A percentile compares a stretch with the other conserved stretches of the same genome.
phyloP scores from a whole-genome alignment of 2,888 invertebrate species.

The Barypeithes pellucidus region DNA sequence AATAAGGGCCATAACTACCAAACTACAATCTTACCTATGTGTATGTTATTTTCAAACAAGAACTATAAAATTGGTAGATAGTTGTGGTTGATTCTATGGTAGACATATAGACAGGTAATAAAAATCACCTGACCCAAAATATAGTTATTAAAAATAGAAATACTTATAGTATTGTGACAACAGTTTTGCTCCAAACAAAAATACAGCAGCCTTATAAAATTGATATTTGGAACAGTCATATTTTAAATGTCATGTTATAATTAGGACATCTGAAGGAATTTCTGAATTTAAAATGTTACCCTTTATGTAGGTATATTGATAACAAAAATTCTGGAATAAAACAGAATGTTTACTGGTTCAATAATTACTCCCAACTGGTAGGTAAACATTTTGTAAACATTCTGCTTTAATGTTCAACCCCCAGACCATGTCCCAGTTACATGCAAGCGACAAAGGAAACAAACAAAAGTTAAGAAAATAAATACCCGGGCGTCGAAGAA shows the following conservation, averaged over 20 bases:
- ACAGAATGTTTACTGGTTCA: conserved; percentile 18
- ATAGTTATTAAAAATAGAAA: conserved; percentile 21
- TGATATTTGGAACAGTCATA: conserved; percentile 35
- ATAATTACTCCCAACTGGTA: conserved; percentile 20
- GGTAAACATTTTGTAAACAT: conserved; percentile 44
- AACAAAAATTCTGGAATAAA: conserved; percentile 1
- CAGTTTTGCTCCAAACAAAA: conserved; percentile 26
- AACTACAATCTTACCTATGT: too few relatives aligned
- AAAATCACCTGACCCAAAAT: conserved; percentile 26
- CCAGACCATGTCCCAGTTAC: conserved; percentile 52
- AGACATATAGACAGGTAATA: not conserved
- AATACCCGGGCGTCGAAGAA: conserved; percentile 68
- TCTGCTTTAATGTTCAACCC: conserved; percentile 20
- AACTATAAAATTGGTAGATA: conserved; percentile 10
- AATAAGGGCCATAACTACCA: too few relatives aligned
- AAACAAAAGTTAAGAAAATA: conserved; percentile 43
- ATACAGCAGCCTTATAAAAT: conserved; percentile 19
- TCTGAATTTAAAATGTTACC: not conserved
- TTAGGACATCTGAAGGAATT: conserved; percentile 23
- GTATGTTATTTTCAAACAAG: not conserved
- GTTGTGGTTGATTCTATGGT: not conserved
- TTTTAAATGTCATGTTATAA: conserved; percentile 48
- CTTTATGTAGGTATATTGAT: not conserved
- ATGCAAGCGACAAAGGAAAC: conserved; percentile 51
- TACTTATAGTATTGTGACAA: conserved; percentile 26